These are phyloP conservation scores for Leucosticte australis DNA, from an alignment of 2,113 vertebrate genomes.

Conservation along the genomic window DNA sequence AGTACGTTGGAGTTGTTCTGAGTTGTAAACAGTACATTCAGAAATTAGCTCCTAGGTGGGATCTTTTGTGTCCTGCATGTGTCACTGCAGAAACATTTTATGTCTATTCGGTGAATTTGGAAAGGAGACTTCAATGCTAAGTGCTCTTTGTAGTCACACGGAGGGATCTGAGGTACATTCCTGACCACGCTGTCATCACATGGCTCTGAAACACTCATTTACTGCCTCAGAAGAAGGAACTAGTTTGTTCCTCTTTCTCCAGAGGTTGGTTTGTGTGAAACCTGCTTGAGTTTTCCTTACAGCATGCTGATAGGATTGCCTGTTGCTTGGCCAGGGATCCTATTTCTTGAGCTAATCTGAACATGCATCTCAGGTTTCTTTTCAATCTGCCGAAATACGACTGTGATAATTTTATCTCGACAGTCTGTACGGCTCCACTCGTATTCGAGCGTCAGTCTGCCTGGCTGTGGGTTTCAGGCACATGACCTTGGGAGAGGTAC, in stretches of 20 bases:
- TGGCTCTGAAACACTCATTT: not conserved
- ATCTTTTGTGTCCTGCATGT: accelerated
- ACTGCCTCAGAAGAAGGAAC: not conserved
- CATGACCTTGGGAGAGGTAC: slow-evolving; percentile 14
- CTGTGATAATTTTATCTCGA: slow-evolving; percentile 28
- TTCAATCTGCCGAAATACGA: slow-evolving; percentile 12
- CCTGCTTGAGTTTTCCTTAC: not conserved
- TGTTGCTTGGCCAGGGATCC: not conserved
- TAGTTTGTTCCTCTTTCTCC: not conserved
- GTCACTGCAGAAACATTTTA: not conserved
- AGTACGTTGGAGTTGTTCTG: not conserved
- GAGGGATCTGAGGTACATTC: not conserved
- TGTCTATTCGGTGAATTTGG: not conserved
- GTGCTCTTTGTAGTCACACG: not conserved
- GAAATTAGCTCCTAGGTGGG: not conserved
- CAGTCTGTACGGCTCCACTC: not conserved
- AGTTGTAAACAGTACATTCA: not conserved
- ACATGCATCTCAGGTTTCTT: slow-evolving; percentile 36
- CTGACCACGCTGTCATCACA: accelerated
- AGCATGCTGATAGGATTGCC: not conserved
- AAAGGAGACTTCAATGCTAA: not conserved
- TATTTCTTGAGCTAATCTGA: slow-evolving; percentile 36
- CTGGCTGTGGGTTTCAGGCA: not conserved
- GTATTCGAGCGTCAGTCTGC: not conserved
- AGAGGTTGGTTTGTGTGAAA: not conserved